Percentiles rank a stretch among this genome's conserved stretches.
Evolutionary conservation across 1,140 invertebrate genomes (phyloP).

Genomic region (Chionoecetes opilio): DNA sequence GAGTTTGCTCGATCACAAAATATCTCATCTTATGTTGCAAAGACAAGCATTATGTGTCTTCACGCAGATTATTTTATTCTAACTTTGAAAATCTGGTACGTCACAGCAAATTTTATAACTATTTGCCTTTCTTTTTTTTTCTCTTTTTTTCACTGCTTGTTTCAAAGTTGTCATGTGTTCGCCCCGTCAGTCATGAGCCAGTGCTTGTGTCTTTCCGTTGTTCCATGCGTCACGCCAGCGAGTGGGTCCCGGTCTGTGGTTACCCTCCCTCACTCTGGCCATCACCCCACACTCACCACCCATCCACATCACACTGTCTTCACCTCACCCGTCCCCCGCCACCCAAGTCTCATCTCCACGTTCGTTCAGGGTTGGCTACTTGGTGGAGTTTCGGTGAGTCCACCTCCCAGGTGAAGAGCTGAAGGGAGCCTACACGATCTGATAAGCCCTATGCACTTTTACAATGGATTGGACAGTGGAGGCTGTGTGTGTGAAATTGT

Average conservation of each 20-base stretch:
- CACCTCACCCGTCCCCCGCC: conserved; percentile 17
- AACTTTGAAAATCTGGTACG: background rate
- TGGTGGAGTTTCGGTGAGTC: conserved; percentile 38
- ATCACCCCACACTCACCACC: conserved; percentile 36
- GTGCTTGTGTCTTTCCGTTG: conserved; percentile 16
- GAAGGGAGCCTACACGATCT: conserved; percentile 45
- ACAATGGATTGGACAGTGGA: conserved; percentile 68
- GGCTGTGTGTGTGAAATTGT: conserved; percentile 76
- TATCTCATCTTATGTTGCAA: background rate
- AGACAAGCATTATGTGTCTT: background rate
- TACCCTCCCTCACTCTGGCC: background rate
- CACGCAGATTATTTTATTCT: no score
- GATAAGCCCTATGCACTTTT: conserved; percentile 55
- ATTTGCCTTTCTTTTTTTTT: background rate
- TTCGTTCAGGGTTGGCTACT: conserved; percentile 64
- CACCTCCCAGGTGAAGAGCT: conserved; percentile 53
- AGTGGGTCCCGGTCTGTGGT: background rate
- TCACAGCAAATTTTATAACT: background rate
- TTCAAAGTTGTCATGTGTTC: background rate
- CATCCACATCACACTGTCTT: background rate
- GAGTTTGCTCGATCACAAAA: background rate
- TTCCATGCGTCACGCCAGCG: background rate
- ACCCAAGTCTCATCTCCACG: background rate
- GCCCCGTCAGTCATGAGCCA: conserved; percentile 14
- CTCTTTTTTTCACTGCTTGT: background rate